Percentiles rank a stretch among this genome's conserved stretches.
phyloP scores from a whole-genome alignment of 53 echinoderm and acorn worm species.

The Astropecten irregularis region DNA sequence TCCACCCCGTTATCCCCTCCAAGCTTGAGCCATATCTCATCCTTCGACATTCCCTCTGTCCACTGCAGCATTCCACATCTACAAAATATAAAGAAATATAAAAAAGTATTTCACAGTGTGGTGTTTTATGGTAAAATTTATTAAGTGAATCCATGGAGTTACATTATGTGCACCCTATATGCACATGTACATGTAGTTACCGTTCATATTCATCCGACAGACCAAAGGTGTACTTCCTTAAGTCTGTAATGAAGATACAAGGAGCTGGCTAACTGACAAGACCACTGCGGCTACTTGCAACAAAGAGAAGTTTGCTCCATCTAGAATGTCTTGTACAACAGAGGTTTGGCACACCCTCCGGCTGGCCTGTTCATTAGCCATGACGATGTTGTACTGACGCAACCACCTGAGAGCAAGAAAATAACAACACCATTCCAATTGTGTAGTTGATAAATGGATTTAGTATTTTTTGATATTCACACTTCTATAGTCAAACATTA shows the following conservation, averaged over 20 bases:
- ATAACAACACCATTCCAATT: background rate
- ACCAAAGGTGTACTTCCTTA: constrained; percentile 27
- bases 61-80: constrained; percentile 23
- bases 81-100: background rate
- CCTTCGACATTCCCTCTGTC: background rate
- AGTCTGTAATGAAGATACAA: no score
- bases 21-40: constrained; percentile 54
- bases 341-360: no score
- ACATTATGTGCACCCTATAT: background rate
- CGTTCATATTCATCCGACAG: constrained; percentile 29
- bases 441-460: background rate
- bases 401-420: no score
- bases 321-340: background rate
- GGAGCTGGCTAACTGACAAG: no score
- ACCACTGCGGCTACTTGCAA: constrained; percentile 2
- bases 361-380: no score
- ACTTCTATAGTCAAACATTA: no score
- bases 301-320: background rate
- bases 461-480: no score
- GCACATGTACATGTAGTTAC: background rate
- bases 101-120: background rate
- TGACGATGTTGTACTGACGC: no score
- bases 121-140: background rate
- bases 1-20: constrained; percentile 59
- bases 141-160: no score